A percentile compares a stretch with the other conserved stretches of the same genome.
Conservation (phyloP, 2,888 invertebrate genomes). For the Camponotus fellah region DNA sequence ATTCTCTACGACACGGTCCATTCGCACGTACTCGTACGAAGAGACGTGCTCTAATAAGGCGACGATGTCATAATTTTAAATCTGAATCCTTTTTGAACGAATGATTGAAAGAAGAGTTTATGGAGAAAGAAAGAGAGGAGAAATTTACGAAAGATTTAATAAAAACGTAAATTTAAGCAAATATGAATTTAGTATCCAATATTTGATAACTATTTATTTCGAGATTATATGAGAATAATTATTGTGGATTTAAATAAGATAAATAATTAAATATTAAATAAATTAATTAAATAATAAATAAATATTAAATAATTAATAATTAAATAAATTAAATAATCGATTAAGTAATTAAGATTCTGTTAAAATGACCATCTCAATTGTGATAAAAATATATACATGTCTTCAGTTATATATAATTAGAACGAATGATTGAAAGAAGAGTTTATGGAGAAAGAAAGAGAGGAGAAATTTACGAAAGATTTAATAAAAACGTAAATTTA, state of each 20-base stretch:
- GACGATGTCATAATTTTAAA: background rate
- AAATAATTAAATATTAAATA: too few species aligned
- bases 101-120: background rate
- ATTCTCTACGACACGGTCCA: conserved; percentile 59
- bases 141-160: background rate
- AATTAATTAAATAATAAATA: too few species aligned
- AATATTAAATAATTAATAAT: too few species aligned
- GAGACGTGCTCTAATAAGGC: conserved; percentile 39
- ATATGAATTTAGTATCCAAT: conserved; percentile 5
- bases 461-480: too few species aligned
- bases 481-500: background rate
- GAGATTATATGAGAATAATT: background rate
- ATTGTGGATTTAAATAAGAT: background rate
- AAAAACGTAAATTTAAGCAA: too few species aligned
- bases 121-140: background rate
- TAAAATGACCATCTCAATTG: too few species aligned
- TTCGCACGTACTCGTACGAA: conserved; percentile 34
- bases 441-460: background rate
- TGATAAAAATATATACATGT: too few species aligned
- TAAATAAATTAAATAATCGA: too few species aligned
- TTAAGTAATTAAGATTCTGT: too few species aligned
- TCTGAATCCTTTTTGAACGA: background rate
- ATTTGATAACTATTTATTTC: background rate
- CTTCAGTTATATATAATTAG: too few species aligned
- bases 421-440: background rate